phyloP scores from a whole-genome alignment of 2,888 invertebrate species.

The Phalangium opilio region DNA sequence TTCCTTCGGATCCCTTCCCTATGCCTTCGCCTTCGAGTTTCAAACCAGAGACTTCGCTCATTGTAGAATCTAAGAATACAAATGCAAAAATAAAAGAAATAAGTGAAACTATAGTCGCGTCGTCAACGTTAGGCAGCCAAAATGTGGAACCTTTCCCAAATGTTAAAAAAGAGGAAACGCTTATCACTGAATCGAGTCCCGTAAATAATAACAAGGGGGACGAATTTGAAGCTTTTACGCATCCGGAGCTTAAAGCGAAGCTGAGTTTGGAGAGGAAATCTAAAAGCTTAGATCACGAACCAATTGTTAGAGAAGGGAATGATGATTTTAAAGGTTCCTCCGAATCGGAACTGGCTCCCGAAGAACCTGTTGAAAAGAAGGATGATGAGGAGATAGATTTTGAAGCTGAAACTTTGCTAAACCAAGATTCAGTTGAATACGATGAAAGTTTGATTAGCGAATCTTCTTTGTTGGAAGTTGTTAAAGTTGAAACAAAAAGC shows the following conservation, averaged over 20 bases:
- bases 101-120: too few species aligned
- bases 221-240: conserved; percentile 2
- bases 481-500: conserved; percentile 9
- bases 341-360: conserved; percentile 17
- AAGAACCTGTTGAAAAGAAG: conserved; percentile 4
- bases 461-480: conserved; percentile 6
- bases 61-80: too few species aligned
- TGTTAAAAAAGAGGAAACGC: too few species aligned
- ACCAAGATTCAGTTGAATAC: conserved; percentile 17
- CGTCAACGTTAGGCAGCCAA: too few species aligned
- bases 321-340: conserved; percentile 13
- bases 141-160: too few species aligned
- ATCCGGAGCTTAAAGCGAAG: conserved; percentile 7
- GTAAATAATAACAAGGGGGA: background rate
- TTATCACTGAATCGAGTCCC: too few species aligned
- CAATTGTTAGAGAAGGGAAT: conserved; percentile 4
- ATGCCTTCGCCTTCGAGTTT: background rate
- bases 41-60: background rate
- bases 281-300: conserved; percentile 1
- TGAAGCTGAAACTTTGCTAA: conserved; percentile 18
- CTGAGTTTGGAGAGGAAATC: conserved; percentile 1
- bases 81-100: too few species aligned
- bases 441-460: conserved; percentile 16
- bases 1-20: background rate
- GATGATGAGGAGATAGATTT: conserved; percentile 14